phyloP scores from a whole-genome alignment of 2,888 invertebrate genomes.

The Bursaphelenchus okinawaensis region DNA sequence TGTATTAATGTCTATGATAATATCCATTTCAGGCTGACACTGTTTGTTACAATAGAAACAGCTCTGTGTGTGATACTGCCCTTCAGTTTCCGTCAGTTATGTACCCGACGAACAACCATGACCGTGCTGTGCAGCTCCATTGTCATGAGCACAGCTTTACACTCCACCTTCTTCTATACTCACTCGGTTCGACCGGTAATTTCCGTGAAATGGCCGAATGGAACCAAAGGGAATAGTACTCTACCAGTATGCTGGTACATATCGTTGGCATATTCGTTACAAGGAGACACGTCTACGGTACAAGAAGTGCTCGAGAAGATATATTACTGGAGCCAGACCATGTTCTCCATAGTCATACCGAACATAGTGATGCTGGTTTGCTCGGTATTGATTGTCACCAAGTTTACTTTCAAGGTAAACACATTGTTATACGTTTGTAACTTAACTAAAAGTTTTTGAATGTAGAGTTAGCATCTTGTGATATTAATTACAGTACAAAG shows the following conservation, averaged over 20 bases:
- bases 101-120: constrained; percentile 32
- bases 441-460: no score
- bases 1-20: no score
- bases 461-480: no score
- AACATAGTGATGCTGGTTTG: constrained; percentile 50
- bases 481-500: no score
- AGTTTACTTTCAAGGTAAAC: constrained; percentile 44
- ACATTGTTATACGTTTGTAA: no score
- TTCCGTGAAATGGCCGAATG: background rate
- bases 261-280: constrained; percentile 19
- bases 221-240: background rate
- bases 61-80: constrained; percentile 49
- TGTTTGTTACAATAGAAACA: constrained; percentile 50
- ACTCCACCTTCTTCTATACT: constrained; percentile 26
- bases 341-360: constrained; percentile 45
- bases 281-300: constrained; percentile 12
- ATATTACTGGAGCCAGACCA: constrained; percentile 41
- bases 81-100: constrained; percentile 48
- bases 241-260: constrained; percentile 15
- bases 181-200: constrained; percentile 20
- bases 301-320: constrained; percentile 25
- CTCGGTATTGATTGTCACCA: constrained; percentile 42
- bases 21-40: constrained; percentile 36
- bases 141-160: constrained; percentile 17
- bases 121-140: constrained; percentile 20